Conservation (phyloP, 2,797 vertebrate genomes). For the Chaunax sp. region DNA sequence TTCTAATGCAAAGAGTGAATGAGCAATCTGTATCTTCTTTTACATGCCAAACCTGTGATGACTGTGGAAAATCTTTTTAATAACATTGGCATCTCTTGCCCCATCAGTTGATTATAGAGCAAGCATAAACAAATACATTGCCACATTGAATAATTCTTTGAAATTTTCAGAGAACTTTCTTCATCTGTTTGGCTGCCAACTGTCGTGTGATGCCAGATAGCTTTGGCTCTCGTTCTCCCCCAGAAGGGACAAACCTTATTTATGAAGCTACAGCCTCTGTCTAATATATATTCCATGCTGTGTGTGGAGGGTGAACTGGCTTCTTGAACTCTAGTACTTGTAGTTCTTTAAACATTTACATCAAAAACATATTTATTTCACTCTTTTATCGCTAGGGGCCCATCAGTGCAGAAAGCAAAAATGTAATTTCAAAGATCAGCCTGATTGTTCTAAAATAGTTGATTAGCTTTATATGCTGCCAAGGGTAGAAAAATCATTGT, state of each 20-base stretch:
- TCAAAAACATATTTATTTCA: conserved; percentile 63
- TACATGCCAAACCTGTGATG: conserved; percentile 48
- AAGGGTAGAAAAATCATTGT: conserved; percentile 41
- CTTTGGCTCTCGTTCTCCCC: conserved; percentile 56
- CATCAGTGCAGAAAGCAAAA: conserved; percentile 46
- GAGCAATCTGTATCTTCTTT: conserved; percentile 22
- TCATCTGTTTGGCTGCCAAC: conserved; percentile 68
- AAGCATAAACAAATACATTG: conserved; percentile 71
- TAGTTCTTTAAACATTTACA: conserved; percentile 51
- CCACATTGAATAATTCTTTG: conserved; percentile 72
- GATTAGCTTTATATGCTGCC: conserved; percentile 55
- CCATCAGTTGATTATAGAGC: conserved; percentile 50
- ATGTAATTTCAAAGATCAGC: conserved; percentile 61
- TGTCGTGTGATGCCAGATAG: conserved; percentile 63
- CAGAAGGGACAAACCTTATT: conserved; percentile 58
- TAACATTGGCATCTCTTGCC: conserved; percentile 47
- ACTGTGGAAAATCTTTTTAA: conserved; percentile 58
- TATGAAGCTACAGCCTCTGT: conserved; percentile 60
- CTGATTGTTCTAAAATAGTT: conserved; percentile 67
- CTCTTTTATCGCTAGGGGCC: conserved; percentile 39
- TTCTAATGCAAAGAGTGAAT: conserved; percentile 36
- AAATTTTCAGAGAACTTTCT: conserved; percentile 60
- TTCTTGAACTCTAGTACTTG: conserved; percentile 52
- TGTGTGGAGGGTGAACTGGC: conserved; percentile 6
- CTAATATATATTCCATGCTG: conserved; percentile 58